Percentiles rank a stretch among this genome's conserved stretches.
Evolutionary conservation across 2,113 vertebrate species (phyloP).

Genomic region (Sylvia atricapilla): DNA sequence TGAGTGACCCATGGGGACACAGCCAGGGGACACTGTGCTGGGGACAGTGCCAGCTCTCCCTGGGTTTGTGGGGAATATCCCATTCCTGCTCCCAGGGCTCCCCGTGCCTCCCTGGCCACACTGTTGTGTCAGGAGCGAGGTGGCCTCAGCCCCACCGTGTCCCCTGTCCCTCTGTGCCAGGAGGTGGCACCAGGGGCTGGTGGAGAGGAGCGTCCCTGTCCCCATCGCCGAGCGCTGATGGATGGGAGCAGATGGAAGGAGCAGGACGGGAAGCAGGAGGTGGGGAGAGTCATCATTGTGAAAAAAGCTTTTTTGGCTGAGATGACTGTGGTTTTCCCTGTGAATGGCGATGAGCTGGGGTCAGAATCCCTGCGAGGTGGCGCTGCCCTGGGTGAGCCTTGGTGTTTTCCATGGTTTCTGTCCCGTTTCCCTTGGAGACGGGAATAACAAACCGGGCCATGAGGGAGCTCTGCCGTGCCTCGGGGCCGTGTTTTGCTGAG

Average conservation of each 20-base stretch:
- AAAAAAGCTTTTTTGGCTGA: background rate
- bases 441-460: background rate
- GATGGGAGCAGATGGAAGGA: background rate
- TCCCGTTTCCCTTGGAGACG: background rate
- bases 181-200: rapidly evolving
- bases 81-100: background rate
- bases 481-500: background rate
- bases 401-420: background rate
- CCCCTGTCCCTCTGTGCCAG: rapidly evolving
- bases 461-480: background rate
- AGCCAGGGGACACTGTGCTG: background rate
- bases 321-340: background rate
- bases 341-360: background rate
- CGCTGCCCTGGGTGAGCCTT: background rate
- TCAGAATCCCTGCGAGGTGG: background rate
- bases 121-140: rapidly evolving
- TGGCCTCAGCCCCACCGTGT: rapidly evolving
- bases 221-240: background rate
- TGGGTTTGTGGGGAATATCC: background rate
- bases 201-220: background rate
- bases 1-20: rapidly evolving
- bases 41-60: background rate
- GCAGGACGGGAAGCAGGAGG: background rate
- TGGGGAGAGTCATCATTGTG: background rate
- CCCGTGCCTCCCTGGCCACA: rapidly evolving